These are phyloP conservation scores for Grammomys dolichurus DNA, from an alignment of 2,113 vertebrate genomes.

Conservation along the genomic window DNA sequence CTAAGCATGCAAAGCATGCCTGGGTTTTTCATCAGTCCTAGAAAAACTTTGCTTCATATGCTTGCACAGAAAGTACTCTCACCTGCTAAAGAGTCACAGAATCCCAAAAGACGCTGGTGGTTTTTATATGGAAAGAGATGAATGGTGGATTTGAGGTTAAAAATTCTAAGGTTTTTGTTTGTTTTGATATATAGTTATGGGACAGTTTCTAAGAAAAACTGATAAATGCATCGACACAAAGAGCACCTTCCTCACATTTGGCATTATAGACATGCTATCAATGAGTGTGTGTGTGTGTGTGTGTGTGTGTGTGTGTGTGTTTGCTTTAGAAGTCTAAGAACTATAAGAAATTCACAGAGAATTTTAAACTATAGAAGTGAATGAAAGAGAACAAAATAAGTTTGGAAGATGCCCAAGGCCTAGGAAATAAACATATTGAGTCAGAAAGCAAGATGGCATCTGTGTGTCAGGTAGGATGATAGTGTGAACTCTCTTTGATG, in stretches of 20 bases:
- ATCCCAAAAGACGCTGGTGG: not conserved
- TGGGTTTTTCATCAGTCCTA: not conserved
- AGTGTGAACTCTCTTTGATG: not conserved
- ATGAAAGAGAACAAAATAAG: slow-evolving; percentile 12
- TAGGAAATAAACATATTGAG: not conserved
- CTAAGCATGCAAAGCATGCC: not conserved
- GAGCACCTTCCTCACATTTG: slow-evolving; percentile 4
- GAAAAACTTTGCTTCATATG: too few relatives aligned
- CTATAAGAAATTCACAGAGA: not conserved
- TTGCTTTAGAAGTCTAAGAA: not conserved
- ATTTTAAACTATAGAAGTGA: not conserved
- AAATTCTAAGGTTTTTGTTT: not conserved
- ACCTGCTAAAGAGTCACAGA: not conserved
- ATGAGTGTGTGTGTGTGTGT: not conserved
- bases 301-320: too few relatives aligned
- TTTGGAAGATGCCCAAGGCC: not conserved
- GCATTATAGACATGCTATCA: not conserved
- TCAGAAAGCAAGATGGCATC: not conserved
- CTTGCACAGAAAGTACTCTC: not conserved
- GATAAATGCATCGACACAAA: not conserved
- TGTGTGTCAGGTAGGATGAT: not conserved
- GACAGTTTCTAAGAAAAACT: not conserved
- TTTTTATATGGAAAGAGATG: not conserved
- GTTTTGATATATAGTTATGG: not conserved
- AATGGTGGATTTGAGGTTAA: not conserved